A percentile compares a stretch with the other conserved stretches of the same genome.
Conservation (phyloP, 1,140 invertebrate genomes). For the Globodera ellingtonae region DNA sequence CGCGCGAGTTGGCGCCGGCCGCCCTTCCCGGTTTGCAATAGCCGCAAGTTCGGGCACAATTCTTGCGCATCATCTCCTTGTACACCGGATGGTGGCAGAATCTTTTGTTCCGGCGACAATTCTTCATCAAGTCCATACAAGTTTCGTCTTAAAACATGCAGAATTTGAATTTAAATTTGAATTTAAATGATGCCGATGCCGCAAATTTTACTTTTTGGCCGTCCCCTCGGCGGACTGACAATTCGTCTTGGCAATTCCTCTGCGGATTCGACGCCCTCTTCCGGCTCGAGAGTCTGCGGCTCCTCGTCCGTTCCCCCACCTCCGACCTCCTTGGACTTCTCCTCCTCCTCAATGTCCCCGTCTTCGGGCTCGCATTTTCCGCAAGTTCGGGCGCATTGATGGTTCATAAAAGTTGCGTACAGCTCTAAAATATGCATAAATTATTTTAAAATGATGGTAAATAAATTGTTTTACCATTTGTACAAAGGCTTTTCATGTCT, state of each 20-base stretch:
- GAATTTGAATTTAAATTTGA: not conserved
- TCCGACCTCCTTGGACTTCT: not conserved
- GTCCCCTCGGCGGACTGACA: conserved; percentile 16
- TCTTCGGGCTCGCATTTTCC: conserved; percentile 51
- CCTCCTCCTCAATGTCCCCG: conserved; percentile 36
- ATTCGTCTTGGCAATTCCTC: conserved; percentile 18
- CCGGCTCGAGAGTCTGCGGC: conserved; percentile 6
- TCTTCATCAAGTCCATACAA: conserved; percentile 54
- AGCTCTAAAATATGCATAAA: conserved; percentile 26
- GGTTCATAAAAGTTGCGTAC: conserved; percentile 55
- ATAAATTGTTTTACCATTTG: conserved; percentile 28
- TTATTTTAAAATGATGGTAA: not conserved
- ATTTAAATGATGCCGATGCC: not conserved
- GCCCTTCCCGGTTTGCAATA: conserved; percentile 33
- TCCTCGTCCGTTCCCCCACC: conserved; percentile 18
- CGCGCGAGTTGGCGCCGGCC: conserved; percentile 17
- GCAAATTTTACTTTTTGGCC: conserved; percentile 22
- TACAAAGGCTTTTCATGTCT: conserved; percentile 51
- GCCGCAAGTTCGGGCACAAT: conserved; percentile 51
- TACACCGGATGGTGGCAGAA: conserved; percentile 52
- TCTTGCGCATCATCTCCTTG: conserved; percentile 49
- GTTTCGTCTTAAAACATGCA: conserved; percentile 24
- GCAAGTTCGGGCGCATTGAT: conserved; percentile 50
- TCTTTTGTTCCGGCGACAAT: conserved; percentile 49
- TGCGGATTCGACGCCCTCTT: conserved; percentile 20